A percentile compares a stretch with the other conserved stretches of the same genome.
Conservation (phyloP, 2,113 vertebrate species). For the Oreochromis niloticus region DNA sequence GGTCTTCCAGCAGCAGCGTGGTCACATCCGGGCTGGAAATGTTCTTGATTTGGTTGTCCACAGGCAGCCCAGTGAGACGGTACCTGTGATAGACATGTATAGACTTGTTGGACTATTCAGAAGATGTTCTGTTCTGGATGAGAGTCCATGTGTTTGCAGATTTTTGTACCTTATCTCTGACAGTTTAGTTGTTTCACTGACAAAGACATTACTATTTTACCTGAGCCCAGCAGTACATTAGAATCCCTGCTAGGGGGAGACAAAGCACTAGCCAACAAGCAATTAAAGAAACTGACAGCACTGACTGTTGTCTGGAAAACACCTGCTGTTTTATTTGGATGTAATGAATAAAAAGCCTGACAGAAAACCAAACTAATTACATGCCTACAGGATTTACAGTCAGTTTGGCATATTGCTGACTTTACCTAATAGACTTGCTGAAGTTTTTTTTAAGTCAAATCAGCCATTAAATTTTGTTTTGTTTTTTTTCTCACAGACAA, state of each 20-base stretch:
- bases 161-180: background rate
- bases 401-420: slow-evolving; percentile 34
- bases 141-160: background rate
- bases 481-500: background rate
- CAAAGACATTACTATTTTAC: background rate
- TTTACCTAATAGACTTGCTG: background rate
- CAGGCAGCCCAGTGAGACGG: slow-evolving; percentile 90
- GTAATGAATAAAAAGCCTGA: slow-evolving; percentile 41
- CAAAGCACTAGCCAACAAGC: slow-evolving; percentile 48
- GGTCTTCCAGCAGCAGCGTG: slow-evolving; percentile 91
- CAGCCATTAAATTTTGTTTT: background rate
- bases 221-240: background rate
- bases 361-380: slow-evolving; percentile 54
- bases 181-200: background rate
- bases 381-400: slow-evolving; percentile 50
- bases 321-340: slow-evolving; percentile 54
- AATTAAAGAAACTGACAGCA: slow-evolving; percentile 7
- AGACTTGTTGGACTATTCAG: background rate
- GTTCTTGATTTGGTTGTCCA: slow-evolving; percentile 95
- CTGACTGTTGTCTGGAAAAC: slow-evolving; percentile 19
- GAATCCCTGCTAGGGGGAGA: slow-evolving; percentile 54
- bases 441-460: slow-evolving; percentile 6
- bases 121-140: background rate
- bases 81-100: slow-evolving; percentile 72
- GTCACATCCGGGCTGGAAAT: slow-evolving; percentile 89